phyloP scores from a whole-genome alignment of 2,888 invertebrate genomes.

The Hecatera dysodea region DNA sequence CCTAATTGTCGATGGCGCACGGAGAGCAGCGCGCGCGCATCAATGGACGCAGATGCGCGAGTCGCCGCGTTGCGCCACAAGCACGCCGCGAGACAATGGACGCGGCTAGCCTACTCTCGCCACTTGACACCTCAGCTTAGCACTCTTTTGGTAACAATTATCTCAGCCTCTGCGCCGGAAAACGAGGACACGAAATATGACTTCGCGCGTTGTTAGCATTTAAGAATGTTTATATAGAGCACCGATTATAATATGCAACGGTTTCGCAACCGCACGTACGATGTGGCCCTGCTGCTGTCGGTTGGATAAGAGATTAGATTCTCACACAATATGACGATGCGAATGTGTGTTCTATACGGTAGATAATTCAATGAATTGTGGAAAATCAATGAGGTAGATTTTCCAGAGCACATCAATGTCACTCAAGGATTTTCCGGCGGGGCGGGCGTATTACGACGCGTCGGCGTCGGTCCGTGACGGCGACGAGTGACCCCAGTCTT shows the following conservation, averaged over 20 bases:
- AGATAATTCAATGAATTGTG: conserved; percentile 75
- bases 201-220: conserved; percentile 73
- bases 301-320: conserved; percentile 15
- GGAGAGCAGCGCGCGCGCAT: conserved; percentile 75
- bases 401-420: conserved; percentile 76
- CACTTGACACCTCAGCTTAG: conserved; percentile 77
- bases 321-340: conserved; percentile 26
- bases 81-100: conserved; percentile 79
- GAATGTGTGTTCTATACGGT: conserved; percentile 68
- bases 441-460: conserved; percentile 66
- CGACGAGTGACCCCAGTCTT: conserved; percentile 70
- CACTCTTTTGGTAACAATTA: conserved; percentile 84
- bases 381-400: conserved; percentile 76
- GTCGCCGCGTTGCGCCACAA: conserved; percentile 86
- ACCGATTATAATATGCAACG: conserved; percentile 59
- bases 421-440: conserved; percentile 79
- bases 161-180: conserved; percentile 76
- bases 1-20: conserved; percentile 76
- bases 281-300: conserved; percentile 23
- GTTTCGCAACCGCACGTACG: conserved; percentile 41
- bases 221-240: conserved; percentile 53
- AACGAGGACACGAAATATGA: conserved; percentile 74
- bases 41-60: conserved; percentile 88
- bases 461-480: conserved; percentile 69
- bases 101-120: conserved; percentile 72